phyloP scores from a whole-genome alignment of 2,888 invertebrate genomes.

The Oxytorus armatus region DNA sequence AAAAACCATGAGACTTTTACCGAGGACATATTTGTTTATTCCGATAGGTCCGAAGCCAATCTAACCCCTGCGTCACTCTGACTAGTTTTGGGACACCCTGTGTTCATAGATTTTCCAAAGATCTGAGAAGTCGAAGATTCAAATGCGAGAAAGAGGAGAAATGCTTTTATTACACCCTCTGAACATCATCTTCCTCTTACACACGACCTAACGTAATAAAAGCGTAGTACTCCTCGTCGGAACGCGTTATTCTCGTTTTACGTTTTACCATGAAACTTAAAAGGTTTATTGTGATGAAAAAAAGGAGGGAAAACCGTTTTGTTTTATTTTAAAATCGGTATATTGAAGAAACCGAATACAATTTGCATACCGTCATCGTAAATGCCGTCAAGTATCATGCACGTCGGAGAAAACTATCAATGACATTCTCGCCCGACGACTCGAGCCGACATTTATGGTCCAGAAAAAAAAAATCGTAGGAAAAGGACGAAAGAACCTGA shows the following conservation, averaged over 20 bases:
- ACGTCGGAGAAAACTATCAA: conserved; percentile 34
- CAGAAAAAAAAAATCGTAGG: conserved; percentile 10
- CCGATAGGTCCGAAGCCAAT: no score
- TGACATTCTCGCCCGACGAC: conserved; percentile 29
- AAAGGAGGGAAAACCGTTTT: neutral
- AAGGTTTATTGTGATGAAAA: neutral
- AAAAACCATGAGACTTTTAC: no score
- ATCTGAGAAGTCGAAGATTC: conserved; percentile 15
- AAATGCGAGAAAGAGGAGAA: conserved; percentile 28
- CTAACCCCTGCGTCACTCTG: no score
- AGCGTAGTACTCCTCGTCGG: conserved; percentile 44
- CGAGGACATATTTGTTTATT: no score
- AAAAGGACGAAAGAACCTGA: conserved; percentile 5
- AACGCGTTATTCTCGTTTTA: conserved; percentile 30
- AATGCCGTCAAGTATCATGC: conserved; percentile 51
- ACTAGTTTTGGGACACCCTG: no score
- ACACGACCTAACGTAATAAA: conserved; percentile 47
- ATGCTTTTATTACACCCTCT: conserved; percentile 47
- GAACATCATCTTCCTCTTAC: conserved; percentile 45
- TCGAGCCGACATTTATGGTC: conserved; percentile 52
- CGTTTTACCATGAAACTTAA: conserved; percentile 7
- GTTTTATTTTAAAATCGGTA: neutral
- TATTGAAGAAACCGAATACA: conserved; percentile 40
- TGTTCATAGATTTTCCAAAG: conserved; percentile 14
- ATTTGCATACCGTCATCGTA: conserved; percentile 42